Evolutionary conservation across 2,888 invertebrate genomes (phyloP), one percentile per base, ranked within the genome.

Genomic region (Lissocephala sabroskyi): DNA sequence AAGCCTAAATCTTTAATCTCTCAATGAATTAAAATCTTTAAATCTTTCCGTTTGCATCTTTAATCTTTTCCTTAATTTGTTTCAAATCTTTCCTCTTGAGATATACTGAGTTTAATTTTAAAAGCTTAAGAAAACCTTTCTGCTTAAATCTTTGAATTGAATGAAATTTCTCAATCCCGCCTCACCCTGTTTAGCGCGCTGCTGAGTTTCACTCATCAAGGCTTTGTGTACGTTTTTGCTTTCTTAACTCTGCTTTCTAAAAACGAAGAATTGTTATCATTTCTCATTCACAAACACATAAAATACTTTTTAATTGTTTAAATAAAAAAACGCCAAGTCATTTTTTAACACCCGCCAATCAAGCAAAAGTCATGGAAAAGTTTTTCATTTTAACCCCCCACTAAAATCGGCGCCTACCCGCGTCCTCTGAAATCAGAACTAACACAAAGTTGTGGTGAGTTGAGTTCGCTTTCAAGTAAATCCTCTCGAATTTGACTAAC

Each of bases 381-480:
- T 62, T 62, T 65, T 78, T 71, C 66, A 71, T 56, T 70, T 41
- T 56, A 56, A 65, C 55, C 53, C n/a, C n/a, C n/a, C 51, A 56
- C 52, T 56, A 52, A 57, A 59, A 47, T n/a, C n/a, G 41, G 41
- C 49, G 50, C 56, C 52, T 58, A 50, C 44, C 49, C 40, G 44
- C 28, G 19, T 26, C 32, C 47, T 54, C 46, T 64, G 74, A 79
- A 70, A 75, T 74, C 62, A 67, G 71, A 79, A 80, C 78, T 81
- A 81, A 81, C 79, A 77, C 74, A 81, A 81, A 75, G 73, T 73
- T 57, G 79, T 73, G 75, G 70, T 65, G 79, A 52, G 59, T 59
- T 37, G 65, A 49, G 55, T 48, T 57, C 14, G 35, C 10, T 35
- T 17, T 1, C 35, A 14, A 35, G 16, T 16, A 10, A 4, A 3